Base-by-base conservation (phyloP, 2,888 invertebrate genomes). In the Torymus tubicola region DNA sequence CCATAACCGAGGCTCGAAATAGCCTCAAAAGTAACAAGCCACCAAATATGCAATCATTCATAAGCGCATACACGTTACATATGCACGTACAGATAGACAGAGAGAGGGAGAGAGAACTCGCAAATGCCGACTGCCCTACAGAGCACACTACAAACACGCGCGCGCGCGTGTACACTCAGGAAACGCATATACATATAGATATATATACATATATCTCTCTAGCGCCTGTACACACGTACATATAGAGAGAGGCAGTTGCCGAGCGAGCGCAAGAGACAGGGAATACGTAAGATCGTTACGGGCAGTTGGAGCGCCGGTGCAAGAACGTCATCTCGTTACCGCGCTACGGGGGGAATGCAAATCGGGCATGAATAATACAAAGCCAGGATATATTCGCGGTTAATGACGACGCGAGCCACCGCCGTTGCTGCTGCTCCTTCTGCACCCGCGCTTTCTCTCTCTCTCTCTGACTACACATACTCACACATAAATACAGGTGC, bases 361-460 rank as follows among this genome's bases (percentile, higher is more conserved):
- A 81, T 81, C 78, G 69, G 57, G 52, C 81, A 77, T 79, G 83
- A 83, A 83, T 82, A 83, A 82, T 81, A 83, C 82, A 83, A 78
- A 81, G 58, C 73, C 67, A 68, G 74, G 58, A 75, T 77, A 67
- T 74, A 78, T 70, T 67, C 72, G 61, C 57, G 74, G 75, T 80
- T 83, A 82, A 82, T 83, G 78, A 82, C 73, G 83, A 74, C 68
- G 52, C 55, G 21, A 60, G 12, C 18, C 50, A 42, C 18, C 11
- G 50, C 12, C 4, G 24, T 50, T 21, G 21, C 21, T 21, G 21
- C 21, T 21, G 21, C 21, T 21, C 1, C 21, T 21, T 2, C 21
- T 21, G 21, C 21, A 21, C 21, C 21, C 21, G 1, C 21, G 21
- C 21, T n/a, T n/a, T n/a, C 24, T 3, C 24, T 2, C 24, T 24